phyloP scores from a whole-genome alignment of 2,113 vertebrate species.

The Actenoides hombroni region DNA sequence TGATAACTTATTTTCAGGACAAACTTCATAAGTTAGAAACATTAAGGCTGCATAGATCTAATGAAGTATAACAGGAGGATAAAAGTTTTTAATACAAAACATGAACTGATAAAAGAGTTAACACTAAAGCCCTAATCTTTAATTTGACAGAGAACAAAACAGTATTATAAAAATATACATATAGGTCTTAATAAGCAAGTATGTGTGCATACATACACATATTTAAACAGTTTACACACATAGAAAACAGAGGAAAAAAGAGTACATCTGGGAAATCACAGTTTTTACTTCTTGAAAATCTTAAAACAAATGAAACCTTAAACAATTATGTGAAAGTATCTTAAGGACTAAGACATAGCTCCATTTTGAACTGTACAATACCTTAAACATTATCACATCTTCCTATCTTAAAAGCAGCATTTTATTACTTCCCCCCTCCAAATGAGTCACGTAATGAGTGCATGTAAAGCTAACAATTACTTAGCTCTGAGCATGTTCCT shows the following conservation, averaged over 20 bases:
- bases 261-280: background rate
- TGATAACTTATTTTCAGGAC: background rate
- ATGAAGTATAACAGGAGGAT: background rate
- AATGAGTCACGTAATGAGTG: constrained; percentile 36
- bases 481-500: constrained; percentile 5
- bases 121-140: background rate
- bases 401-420: background rate
- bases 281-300: background rate
- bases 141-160: background rate
- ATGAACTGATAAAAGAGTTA: fast-evolving
- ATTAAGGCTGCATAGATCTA: background rate
- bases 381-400: background rate
- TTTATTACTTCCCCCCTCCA: constrained; percentile 46
- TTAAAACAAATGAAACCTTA: background rate
- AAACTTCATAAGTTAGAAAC: background rate
- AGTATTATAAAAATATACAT: background rate
- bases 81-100: background rate
- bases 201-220: fast-evolving
- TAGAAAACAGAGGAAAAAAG: background rate
- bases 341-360: background rate
- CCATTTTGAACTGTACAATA: background rate
- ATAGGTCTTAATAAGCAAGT: background rate
- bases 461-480: constrained; percentile 39
- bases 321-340: constrained; percentile 16
- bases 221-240: background rate